Conservation (phyloP, 1,140 invertebrate genomes). For the Heterodera schachtii region DNA sequence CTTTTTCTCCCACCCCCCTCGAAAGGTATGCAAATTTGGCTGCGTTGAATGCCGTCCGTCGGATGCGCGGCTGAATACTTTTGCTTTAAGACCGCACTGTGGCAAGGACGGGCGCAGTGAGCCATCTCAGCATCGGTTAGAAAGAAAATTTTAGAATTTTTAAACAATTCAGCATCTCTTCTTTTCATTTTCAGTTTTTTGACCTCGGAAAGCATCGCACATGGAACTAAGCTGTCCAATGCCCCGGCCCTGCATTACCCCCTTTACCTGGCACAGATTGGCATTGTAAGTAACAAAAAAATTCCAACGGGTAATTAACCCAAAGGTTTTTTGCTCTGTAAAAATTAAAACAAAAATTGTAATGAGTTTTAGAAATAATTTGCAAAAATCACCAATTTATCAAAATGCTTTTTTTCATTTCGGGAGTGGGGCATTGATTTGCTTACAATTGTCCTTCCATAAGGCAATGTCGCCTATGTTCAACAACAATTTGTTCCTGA, state of each 20-base stretch:
- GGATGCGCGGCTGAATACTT: conserved; percentile 88
- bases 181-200: conserved; percentile 71
- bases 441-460: too few species aligned
- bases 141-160: not conserved
- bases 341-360: too few species aligned
- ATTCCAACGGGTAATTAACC: not conserved
- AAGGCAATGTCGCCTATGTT: conserved; percentile 91
- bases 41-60: conserved; percentile 89
- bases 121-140: too few species aligned
- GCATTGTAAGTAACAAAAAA: conserved; percentile 74
- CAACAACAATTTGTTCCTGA: conserved; percentile 97
- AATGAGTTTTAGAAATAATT: too few species aligned
- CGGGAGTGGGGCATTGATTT: too few species aligned
- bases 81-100: conserved; percentile 93
- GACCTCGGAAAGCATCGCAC: conserved; percentile 98
- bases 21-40: conserved; percentile 81
- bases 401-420: too few species aligned
- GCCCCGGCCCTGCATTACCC: conserved; percentile 96
- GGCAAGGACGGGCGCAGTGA: conserved; percentile 84
- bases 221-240: conserved; percentile 91
- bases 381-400: too few species aligned
- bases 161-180: not conserved
- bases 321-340: too few species aligned
- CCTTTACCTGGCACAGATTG: conserved; percentile 95
- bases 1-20: too few species aligned